Base-by-base conservation (phyloP, 2,113 vertebrate species). In the Larimichthys polyactis region DNA sequence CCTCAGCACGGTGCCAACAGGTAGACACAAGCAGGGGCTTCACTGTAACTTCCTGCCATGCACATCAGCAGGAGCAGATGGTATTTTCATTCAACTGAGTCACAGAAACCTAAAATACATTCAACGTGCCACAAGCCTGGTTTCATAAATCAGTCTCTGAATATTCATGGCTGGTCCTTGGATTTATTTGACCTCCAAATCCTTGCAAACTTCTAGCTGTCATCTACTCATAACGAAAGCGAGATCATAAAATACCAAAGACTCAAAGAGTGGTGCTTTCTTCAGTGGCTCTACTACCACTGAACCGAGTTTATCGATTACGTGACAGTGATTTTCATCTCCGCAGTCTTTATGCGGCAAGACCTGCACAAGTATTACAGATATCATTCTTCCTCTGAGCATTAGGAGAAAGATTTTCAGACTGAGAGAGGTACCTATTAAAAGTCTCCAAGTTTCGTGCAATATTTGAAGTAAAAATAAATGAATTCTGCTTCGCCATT, bases 31-130 rank as follows among this genome's bases (percentile, higher is more conserved):
- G 60, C 75, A 68, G 75, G 22, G 66, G 70, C 52, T n/a, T 55
- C 60, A 51, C 32, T 69, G 19, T 36, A 66, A 78, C 69, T 46
- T 79, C 73, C 81, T 59, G 68, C 60, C 4, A 0, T 60, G 69
- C 79, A 89, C 83, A 82, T 86, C 73, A 84, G 62, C 83, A 86
- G 67, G 71, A 80, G 58, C 84, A 89, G 83, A 90, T 85, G 78
- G 75, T 60, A 88, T 83, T 86, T 90, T 89, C 57, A 84, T 90
- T 87, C 27, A 54, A 60, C 43, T 54, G 20, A 77, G 74, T 79
- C 76, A 75, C 67, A 75, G 44, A 72, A 57, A 77, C 24, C 72
- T 44, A 73, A 81, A 87, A 76, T 75, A 85, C 57, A 79, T 55
- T 73, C 6, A 20, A 51, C 11, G 36, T 73, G 60, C 48, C 11